phyloP scores from a whole-genome alignment of 2,888 invertebrate genomes.

The Sinotaia quadrata region DNA sequence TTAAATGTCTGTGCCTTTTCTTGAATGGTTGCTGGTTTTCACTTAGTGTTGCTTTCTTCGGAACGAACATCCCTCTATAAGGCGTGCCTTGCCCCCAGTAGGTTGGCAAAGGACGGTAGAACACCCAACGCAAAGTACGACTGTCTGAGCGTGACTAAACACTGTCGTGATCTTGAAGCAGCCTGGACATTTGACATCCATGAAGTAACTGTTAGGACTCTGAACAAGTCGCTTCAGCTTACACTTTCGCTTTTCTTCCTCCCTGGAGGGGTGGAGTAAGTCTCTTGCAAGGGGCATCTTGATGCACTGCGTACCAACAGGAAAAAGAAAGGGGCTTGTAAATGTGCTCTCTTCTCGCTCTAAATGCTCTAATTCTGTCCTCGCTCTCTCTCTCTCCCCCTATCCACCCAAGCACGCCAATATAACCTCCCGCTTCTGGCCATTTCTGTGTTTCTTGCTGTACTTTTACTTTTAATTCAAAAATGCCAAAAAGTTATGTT shows the following conservation, averaged over 20 bases:
- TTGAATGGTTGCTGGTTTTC: too few species aligned
- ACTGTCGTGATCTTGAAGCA: conserved; percentile 99
- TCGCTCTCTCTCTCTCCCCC: too few species aligned
- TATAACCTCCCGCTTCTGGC: too few species aligned
- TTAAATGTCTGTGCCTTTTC: conserved; percentile 3
- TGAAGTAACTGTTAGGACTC: conserved; percentile 99
- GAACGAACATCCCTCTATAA: conserved; percentile 98
- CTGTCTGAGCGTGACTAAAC: conserved; percentile 99
- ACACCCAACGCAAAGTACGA: conserved; percentile 98
- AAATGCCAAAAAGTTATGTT: too few species aligned
- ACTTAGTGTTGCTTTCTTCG: conserved; percentile 96
- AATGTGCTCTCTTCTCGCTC: too few species aligned
- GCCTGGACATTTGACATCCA: conserved; percentile 99
- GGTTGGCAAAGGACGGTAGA: conserved; percentile 98
- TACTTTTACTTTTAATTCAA: too few species aligned
- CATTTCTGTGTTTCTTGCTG: too few species aligned
- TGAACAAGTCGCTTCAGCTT: conserved; percentile 98
- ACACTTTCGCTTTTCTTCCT: conserved; percentile 95
- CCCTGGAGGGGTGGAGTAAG: conserved; percentile 93
- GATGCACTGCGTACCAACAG: too few species aligned
- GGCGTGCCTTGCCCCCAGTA: conserved; percentile 97
- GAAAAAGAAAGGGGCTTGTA: too few species aligned
- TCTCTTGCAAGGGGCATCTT: conserved; percentile 99
- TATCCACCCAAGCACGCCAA: too few species aligned
- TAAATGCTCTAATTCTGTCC: too few species aligned